Evolutionary conservation across 2,113 vertebrate genomes (phyloP).

Genomic region (Esox niger): DNA sequence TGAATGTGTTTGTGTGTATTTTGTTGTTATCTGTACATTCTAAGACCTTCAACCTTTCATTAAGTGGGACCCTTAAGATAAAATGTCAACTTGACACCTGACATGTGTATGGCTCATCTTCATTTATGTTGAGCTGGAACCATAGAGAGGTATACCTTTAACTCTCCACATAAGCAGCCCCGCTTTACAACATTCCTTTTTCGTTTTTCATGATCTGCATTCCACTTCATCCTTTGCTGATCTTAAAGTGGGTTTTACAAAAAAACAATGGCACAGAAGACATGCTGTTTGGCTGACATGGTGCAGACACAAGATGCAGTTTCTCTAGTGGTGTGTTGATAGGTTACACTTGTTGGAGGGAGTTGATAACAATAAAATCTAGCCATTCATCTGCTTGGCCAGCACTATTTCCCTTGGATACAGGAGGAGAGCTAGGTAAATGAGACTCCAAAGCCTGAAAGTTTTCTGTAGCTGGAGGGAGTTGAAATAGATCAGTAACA

Average conservation of each 20-base stretch:
- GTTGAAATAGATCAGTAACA: constrained; percentile 43
- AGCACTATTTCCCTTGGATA: constrained; percentile 31
- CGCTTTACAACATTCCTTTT: neutral
- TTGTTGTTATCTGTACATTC: neutral
- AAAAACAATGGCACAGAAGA: neutral
- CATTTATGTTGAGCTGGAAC: too few relatives aligned
- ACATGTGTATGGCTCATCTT: neutral
- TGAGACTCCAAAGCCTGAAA: too few relatives aligned
- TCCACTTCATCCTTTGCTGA: neutral
- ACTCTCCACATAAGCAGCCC: too few relatives aligned
- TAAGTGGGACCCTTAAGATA: constrained; percentile 30
- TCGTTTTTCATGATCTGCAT: neutral
- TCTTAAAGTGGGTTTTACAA: neutral
- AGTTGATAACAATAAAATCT: neutral
- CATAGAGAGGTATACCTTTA: too few relatives aligned
- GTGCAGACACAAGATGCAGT: neutral
- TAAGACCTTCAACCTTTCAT: neutral
- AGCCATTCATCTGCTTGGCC: constrained; percentile 37
- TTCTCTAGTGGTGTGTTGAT: too few relatives aligned
- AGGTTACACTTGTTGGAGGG: too few relatives aligned
- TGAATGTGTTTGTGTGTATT: neutral
- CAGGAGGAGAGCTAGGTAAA: too few relatives aligned
- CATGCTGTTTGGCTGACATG: neutral
- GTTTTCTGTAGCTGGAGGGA: constrained; percentile 18
- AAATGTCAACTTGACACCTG: constrained; percentile 29